A percentile compares a stretch with the other conserved stretches of the same genome.
Evolutionary conservation across 2,113 vertebrate genomes (phyloP).

Genomic region (Petaurus breviceps): DNA sequence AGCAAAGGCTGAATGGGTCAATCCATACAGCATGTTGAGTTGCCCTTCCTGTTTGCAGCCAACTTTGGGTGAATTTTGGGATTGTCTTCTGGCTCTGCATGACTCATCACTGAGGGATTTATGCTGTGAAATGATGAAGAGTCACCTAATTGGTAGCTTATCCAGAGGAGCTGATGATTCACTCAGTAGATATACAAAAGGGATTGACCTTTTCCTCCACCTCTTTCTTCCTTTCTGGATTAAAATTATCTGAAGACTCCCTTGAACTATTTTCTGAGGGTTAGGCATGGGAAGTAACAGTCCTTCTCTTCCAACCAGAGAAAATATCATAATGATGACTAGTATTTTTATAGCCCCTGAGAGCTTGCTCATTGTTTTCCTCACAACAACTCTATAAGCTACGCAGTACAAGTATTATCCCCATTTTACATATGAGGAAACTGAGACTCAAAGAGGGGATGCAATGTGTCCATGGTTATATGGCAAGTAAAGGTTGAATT

Average conservation of each 20-base stretch:
- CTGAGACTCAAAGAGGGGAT: background rate
- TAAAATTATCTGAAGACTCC: background rate
- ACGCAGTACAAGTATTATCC: background rate
- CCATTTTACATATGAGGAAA: constrained; percentile 2
- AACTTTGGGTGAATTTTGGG: background rate
- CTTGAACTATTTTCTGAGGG: background rate
- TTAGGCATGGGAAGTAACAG: background rate
- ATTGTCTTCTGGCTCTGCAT: background rate
- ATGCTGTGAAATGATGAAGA: background rate
- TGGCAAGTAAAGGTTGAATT: background rate
- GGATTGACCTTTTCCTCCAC: background rate
- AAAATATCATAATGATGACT: background rate
- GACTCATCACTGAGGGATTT: background rate
- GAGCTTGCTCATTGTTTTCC: background rate
- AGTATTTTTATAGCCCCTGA: background rate
- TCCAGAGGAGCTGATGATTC: background rate
- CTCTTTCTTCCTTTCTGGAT: background rate
- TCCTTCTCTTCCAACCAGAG: background rate
- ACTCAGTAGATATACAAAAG: background rate
- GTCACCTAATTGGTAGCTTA: background rate
- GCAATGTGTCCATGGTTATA: background rate
- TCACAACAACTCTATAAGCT: background rate
- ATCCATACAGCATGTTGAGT: background rate
- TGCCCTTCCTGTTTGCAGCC: background rate
- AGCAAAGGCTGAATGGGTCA: background rate